Evolutionary conservation across 2,797 vertebrate species (phyloP).

Genomic region (Rhabdomys pumilio): DNA sequence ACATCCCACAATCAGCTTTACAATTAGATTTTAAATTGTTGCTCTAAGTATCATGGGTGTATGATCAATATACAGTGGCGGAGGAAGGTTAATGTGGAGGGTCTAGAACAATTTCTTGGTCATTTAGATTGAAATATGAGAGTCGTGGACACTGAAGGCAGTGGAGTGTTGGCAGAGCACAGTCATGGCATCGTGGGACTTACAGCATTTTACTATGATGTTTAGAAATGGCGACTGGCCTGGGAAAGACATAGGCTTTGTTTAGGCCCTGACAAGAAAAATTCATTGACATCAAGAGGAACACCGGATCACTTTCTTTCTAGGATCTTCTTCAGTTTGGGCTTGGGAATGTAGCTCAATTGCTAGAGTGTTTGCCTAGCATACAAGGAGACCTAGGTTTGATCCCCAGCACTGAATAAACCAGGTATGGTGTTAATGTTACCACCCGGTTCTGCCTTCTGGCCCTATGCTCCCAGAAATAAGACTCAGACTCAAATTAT

Average conservation of each 20-base stretch:
- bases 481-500: not conserved
- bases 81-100: not conserved
- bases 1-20: not conserved
- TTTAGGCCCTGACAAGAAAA: not conserved
- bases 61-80: not conserved
- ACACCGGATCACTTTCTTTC: not conserved
- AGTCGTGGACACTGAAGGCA: not conserved
- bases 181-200: not conserved
- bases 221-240: not conserved
- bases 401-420: not conserved
- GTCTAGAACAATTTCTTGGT: not conserved
- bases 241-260: not conserved
- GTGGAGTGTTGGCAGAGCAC: not conserved
- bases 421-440: not conserved
- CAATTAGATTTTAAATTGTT: not conserved
- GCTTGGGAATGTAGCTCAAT: not conserved
- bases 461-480: not conserved
- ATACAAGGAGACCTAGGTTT: too few species aligned
- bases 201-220: not conserved
- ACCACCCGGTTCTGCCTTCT: not conserved
- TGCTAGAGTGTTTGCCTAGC: not conserved
- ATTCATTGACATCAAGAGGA: not conserved
- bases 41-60: not conserved
- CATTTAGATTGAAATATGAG: constrained; percentile 56
- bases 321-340: not conserved